Evolutionary conservation across 2,113 vertebrate genomes (phyloP).

Genomic region (Perccottus glenii): DNA sequence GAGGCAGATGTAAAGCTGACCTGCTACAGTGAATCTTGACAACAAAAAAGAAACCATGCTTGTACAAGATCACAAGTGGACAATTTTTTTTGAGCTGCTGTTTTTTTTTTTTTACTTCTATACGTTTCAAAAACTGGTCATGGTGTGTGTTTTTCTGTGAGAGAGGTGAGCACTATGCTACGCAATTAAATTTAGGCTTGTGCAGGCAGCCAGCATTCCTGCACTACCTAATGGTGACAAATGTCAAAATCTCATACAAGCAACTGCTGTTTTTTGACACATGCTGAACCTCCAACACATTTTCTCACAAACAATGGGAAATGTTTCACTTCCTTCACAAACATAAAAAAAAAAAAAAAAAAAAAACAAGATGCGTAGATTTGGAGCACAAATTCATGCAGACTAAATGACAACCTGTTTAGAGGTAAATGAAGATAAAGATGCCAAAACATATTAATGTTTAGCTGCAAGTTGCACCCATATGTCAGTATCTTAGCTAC

Average conservation of each 20-base stretch:
- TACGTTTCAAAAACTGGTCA: neutral
- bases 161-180: neutral
- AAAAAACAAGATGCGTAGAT: neutral
- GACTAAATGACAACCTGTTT: neutral
- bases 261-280: conserved; percentile 1
- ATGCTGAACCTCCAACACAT: conserved; percentile 1
- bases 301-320: neutral
- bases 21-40: neutral
- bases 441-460: neutral
- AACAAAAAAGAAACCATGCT: neutral
- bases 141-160: neutral
- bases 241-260: conserved; percentile 12
- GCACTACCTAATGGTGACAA: conserved; percentile 12
- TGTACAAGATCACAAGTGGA: neutral
- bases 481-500: too few relatives aligned
- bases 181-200: conserved; percentile 19
- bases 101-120: neutral
- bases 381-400: neutral
- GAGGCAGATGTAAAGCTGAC: neutral
- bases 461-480: neutral
- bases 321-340: neutral
- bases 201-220: conserved; percentile 15
- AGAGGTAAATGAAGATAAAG: neutral
- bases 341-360: neutral
- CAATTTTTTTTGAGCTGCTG: neutral